Conservation (phyloP, 2,113 vertebrate species). For the Alligator sinensis region DNA sequence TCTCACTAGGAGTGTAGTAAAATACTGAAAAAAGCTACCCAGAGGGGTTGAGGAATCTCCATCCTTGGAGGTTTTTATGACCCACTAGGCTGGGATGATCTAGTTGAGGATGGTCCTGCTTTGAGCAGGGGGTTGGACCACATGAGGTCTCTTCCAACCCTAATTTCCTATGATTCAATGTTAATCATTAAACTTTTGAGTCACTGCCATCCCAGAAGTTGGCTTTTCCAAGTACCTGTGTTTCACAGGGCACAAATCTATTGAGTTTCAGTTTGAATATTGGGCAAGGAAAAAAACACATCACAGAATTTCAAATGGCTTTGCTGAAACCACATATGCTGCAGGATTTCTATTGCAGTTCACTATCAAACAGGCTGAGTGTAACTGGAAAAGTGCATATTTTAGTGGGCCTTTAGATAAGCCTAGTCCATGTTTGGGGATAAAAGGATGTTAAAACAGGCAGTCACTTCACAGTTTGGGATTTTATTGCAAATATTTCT, state of each 20-base stretch:
- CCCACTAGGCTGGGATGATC: too few species aligned
- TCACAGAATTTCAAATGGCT: too few species aligned
- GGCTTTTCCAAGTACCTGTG: not conserved
- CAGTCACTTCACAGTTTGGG: not conserved
- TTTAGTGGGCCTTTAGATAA: not conserved
- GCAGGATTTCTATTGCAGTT: not conserved
- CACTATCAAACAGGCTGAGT: not conserved
- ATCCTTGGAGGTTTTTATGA: too few species aligned
- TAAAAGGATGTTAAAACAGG: not conserved
- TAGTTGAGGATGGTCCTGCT: too few species aligned
- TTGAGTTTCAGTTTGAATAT: not conserved
- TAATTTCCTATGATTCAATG: too few species aligned
- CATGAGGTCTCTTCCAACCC: too few species aligned
- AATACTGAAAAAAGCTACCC: too few species aligned
- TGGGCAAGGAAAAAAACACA: not conserved
- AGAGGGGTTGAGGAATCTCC: too few species aligned
- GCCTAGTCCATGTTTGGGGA: not conserved
- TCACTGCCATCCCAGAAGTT: not conserved
- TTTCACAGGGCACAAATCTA: not conserved
- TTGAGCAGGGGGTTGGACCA: too few species aligned
- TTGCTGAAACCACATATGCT: not conserved
- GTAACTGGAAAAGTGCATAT: not conserved
- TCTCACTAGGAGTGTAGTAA: too few species aligned
- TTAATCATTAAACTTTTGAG: too few species aligned
- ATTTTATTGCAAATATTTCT: not conserved